A percentile compares a stretch with the other conserved stretches of the same genome.
Evolutionary conservation across 2,113 vertebrate species (phyloP).

Genomic region (Stigmatopora nigra): DNA sequence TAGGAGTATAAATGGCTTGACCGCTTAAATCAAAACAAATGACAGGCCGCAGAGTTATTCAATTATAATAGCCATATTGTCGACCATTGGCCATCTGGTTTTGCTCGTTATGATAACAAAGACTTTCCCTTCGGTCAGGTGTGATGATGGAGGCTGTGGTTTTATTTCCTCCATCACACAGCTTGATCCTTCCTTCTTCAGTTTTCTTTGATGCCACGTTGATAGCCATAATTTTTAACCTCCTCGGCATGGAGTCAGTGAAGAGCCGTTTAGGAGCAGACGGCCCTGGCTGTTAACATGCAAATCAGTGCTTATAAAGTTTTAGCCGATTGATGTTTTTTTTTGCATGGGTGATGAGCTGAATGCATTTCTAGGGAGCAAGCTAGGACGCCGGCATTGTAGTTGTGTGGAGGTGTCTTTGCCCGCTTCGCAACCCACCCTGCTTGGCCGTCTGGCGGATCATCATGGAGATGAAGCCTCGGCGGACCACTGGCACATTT

Average conservation of each 20-base stretch:
- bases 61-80: slow-evolving; percentile 50
- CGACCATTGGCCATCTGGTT: slow-evolving; percentile 63
- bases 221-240: slow-evolving; percentile 6
- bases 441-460: slow-evolving; percentile 54
- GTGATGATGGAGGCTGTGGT: slow-evolving; percentile 60
- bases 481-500: slow-evolving; percentile 39
- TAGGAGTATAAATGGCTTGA: slow-evolving; percentile 16
- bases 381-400: slow-evolving; percentile 16
- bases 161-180: slow-evolving; percentile 34
- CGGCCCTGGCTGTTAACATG: slow-evolving; percentile 4
- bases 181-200: slow-evolving; percentile 23
- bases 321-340: slow-evolving; percentile 7
- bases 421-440: slow-evolving; percentile 51
- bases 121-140: slow-evolving; percentile 54
- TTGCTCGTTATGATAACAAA: slow-evolving; percentile 61
- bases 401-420: slow-evolving; percentile 29
- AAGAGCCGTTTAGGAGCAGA: slow-evolving; percentile 4
- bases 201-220: slow-evolving; percentile 16
- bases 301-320: slow-evolving; percentile 2
- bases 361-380: slow-evolving; percentile 16
- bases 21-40: slow-evolving; percentile 38
- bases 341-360: slow-evolving; percentile 29
- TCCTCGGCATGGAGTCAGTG: not conserved
- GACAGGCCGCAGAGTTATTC: slow-evolving; percentile 35
- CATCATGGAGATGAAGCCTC: slow-evolving; percentile 54